phyloP scores from a whole-genome alignment of 2,797 vertebrate genomes.

The Sebastes goodei region DNA sequence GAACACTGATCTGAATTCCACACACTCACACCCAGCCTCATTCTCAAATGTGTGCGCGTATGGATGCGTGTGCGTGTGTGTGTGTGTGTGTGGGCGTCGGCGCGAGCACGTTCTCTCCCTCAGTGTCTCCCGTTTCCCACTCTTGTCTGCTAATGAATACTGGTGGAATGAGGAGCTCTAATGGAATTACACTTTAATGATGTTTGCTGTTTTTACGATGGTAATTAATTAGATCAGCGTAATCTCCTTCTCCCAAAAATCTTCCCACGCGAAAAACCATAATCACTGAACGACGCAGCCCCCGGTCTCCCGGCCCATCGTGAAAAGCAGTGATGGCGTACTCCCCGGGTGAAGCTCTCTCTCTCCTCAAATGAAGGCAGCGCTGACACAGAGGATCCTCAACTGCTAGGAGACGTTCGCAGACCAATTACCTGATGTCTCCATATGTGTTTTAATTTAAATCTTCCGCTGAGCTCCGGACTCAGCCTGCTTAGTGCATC shows the following conservation, averaged over 20 bases:
- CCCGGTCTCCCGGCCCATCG: conserved; percentile 3
- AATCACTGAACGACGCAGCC: not conserved
- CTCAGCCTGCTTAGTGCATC: conserved; percentile 1
- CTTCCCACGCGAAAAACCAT: conserved; percentile 37
- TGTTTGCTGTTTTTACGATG: conserved; percentile 69
- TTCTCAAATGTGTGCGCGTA: not conserved
- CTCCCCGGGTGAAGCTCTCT: conserved; percentile 5
- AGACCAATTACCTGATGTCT: conserved; percentile 32
- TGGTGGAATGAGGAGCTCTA: conserved; percentile 54
- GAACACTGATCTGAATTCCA: conserved; percentile 22
- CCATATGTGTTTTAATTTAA: conserved; percentile 29
- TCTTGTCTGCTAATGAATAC: conserved; percentile 68
- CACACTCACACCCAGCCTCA: conserved; percentile 9
- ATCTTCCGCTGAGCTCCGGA: not conserved
- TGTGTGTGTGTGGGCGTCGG: not conserved
- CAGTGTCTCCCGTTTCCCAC: conserved; percentile 27
- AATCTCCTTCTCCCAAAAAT: conserved; percentile 57
- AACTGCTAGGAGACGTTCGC: conserved; percentile 15
- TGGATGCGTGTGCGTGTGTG: not conserved
- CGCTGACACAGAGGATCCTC: conserved; percentile 9
- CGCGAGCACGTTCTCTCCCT: not conserved
- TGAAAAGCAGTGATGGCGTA: conserved; percentile 32
- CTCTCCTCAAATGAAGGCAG: conserved; percentile 27
- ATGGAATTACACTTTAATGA: conserved; percentile 76
- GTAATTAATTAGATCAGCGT: conserved; percentile 68